Percentiles rank a stretch among this genome's conserved stretches.
Conservation (phyloP, 2,113 vertebrate genomes). For the Oncorhynchus kisutch region DNA sequence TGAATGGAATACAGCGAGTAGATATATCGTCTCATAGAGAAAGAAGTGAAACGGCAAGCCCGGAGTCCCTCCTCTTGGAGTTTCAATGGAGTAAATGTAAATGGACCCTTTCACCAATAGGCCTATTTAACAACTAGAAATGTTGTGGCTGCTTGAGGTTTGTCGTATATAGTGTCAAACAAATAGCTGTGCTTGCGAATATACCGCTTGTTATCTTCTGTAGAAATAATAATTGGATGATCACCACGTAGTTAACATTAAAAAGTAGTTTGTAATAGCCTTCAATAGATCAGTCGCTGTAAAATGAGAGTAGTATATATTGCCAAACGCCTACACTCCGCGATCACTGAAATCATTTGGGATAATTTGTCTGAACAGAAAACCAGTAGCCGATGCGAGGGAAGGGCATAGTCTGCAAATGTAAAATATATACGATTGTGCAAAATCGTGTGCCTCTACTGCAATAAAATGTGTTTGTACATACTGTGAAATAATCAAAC, state of each 20-base stretch:
- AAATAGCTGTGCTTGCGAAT: slow-evolving; percentile 18
- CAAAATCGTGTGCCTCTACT: background rate
- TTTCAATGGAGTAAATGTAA: slow-evolving; percentile 50
- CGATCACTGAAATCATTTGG: background rate
- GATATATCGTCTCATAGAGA: slow-evolving; percentile 11
- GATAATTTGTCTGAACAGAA: background rate
- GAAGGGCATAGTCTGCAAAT: background rate
- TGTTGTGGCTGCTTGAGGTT: slow-evolving; percentile 55
- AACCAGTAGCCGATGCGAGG: background rate
- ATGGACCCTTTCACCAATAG: slow-evolving; percentile 47
- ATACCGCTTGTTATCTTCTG: background rate
- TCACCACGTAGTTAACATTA: slow-evolving; percentile 5
- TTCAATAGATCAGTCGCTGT: slow-evolving; percentile 26
- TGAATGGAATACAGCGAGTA: slow-evolving; percentile 4
- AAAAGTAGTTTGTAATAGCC: slow-evolving; percentile 22
- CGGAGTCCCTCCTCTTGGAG: slow-evolving; percentile 39
- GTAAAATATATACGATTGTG: background rate
- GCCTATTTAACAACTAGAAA: slow-evolving; percentile 35
- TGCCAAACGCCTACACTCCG: background rate
- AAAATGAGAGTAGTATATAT: slow-evolving; percentile 23
- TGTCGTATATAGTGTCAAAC: slow-evolving; percentile 36
- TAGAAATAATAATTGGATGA: slow-evolving; percentile 15
- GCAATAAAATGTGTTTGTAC: background rate
- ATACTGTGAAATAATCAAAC: background rate
- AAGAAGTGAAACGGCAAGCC: slow-evolving; percentile 2